phyloP scores from a whole-genome alignment of 2,113 vertebrate species.

The Pelecanoides urinatrix region DNA sequence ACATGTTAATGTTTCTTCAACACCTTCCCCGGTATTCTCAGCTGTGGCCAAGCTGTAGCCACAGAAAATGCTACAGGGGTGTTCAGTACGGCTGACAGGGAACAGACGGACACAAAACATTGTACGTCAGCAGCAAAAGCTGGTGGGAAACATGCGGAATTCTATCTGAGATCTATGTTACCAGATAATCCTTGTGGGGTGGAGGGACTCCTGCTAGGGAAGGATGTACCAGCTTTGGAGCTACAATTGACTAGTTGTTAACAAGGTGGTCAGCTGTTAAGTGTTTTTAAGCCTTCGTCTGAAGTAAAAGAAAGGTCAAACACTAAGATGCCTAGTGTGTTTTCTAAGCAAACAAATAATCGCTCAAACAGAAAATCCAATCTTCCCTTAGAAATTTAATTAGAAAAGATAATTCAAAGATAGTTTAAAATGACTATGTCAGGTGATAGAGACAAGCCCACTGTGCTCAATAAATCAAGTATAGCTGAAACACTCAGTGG shows the following conservation, averaged over 20 bases:
- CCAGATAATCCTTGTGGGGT: not conserved
- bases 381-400: conserved; percentile 45
- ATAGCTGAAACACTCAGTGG: conserved; percentile 28
- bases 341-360: conserved; percentile 53
- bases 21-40: not conserved
- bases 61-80: not conserved
- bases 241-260: not conserved
- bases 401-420: conserved; percentile 59
- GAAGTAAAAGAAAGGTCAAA: conserved; percentile 9
- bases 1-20: not conserved
- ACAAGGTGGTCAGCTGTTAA: not conserved
- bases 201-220: not conserved
- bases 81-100: not conserved
- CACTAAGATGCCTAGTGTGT: not conserved
- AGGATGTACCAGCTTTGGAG: not conserved
- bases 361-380: conserved; percentile 20
- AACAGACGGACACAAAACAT: not conserved
- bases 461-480: conserved; percentile 54
- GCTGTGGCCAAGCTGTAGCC: not conserved
- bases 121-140: not conserved
- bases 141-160: not conserved
- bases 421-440: conserved; percentile 56
- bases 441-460: conserved; percentile 50
- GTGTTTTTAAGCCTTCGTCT: not conserved
- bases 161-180: not conserved